Evolutionary conservation across 2,113 vertebrate genomes (phyloP), one percentile per base, ranked within the genome.

Genomic region (Falco punctatus): DNA sequence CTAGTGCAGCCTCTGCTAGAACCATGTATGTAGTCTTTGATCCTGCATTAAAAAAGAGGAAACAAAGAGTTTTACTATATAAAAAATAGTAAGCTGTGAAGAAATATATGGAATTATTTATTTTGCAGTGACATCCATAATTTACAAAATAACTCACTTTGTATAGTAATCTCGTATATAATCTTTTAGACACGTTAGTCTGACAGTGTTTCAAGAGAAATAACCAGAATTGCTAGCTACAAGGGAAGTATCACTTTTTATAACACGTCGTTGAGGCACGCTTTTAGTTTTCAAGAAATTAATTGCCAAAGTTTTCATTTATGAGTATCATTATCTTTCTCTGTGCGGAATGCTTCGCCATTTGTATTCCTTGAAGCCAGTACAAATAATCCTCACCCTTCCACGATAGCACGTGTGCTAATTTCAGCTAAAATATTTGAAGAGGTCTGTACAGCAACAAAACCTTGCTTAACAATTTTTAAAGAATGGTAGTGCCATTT

Each of bases 301-400:
- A 87, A 81, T 96, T 96, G 96, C 49, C 17, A 17, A 75, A 71
- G 13, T 84, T 94, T 94, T 94, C 3, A 35, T 86, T 91, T 92
- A 46, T 92, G 62, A 64, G 18, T 61, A 38, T 86, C 23, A 40
- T 93, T 90, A 67, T 77, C 28, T 85, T 72, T 75, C 38, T 91
- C 93, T 93, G 49, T 69, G 62, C 62, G 44, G 55, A 69, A 62
- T 81, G 40, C 7, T 62, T 88, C 7, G 3, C 18, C 20, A 67
- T 77, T 91, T 82, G 16, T 73, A 67, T 83, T 94, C 42, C 54
- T 74, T 86, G 38, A 87, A 92, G 28, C 13, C 1, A 12, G 15
- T 5, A 38, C 8, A 48, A n/a, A 55, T 49, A 67, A 75, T 79
- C 5, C 32, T 88, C 21, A 51, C 69, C 21, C 13, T 86, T 82